Evolutionary conservation across 2,113 vertebrate genomes (phyloP).

Genomic region (Calyptomena viridis): DNA sequence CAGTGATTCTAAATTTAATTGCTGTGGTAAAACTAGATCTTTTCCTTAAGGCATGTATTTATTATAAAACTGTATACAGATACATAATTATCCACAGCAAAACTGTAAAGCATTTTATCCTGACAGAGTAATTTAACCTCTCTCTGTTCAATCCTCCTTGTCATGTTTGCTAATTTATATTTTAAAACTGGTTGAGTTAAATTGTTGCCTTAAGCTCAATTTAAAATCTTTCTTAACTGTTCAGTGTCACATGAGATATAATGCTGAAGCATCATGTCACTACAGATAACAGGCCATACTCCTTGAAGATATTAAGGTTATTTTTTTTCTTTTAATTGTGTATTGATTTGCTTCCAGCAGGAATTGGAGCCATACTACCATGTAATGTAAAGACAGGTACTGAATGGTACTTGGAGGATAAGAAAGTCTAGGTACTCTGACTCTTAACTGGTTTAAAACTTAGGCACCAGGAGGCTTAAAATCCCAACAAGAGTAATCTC

Average conservation of each 20-base stretch:
- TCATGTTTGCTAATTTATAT: not conserved
- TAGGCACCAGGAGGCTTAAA: not conserved
- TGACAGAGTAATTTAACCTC: not conserved
- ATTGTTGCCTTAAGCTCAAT: not conserved
- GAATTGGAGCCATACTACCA: not conserved
- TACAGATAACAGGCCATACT: not conserved
- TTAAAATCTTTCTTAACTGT: not conserved
- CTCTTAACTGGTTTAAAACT: not conserved
- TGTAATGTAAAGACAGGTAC: not conserved
- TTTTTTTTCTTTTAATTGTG: not conserved
- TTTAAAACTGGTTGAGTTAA: not conserved
- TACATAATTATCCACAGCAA: not conserved
- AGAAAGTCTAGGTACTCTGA: not conserved
- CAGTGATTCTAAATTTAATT: not conserved
- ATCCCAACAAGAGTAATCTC: not conserved
- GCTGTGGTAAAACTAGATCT: not conserved
- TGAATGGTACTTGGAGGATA: not conserved
- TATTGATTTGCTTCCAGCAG: not conserved
- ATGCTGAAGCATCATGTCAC: not conserved
- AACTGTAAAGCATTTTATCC: not conserved
- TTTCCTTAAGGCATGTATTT: not conserved
- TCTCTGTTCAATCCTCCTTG: not conserved
- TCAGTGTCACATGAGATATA: not conserved
- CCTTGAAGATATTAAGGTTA: not conserved
- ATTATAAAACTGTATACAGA: not conserved